Conservation (phyloP, 2,797 vertebrate genomes). For the Aselliscus stoliczkanus region DNA sequence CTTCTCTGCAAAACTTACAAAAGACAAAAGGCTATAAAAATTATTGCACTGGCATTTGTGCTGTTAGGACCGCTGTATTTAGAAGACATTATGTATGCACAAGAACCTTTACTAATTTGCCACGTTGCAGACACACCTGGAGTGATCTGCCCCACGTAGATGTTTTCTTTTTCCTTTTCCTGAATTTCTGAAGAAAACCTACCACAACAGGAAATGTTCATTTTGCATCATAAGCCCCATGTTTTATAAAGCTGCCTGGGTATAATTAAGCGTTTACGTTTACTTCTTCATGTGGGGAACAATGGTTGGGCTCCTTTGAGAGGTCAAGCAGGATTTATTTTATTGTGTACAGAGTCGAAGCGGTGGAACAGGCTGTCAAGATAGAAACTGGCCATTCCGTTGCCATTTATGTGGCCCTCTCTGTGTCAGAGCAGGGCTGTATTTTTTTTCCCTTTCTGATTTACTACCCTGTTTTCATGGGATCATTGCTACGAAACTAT, state of each 20-base stretch:
- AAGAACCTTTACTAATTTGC: conserved; percentile 75
- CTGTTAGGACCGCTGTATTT: conserved; percentile 69
- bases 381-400: conserved; percentile 50
- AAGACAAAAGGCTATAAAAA: conserved; percentile 80
- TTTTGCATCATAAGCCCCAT: conserved; percentile 64
- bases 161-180: background rate
- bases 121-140: conserved; percentile 73
- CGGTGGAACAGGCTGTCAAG: conserved; percentile 64
- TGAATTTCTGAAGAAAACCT: conserved; percentile 51
- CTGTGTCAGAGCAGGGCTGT: background rate
- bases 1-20: conserved; percentile 75
- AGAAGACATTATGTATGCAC: conserved; percentile 77
- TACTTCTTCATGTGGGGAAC: conserved; percentile 79
- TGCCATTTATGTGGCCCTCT: background rate
- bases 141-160: conserved; percentile 73
- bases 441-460: background rate
- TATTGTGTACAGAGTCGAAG: conserved; percentile 55
- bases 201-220: conserved; percentile 72
- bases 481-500: conserved; percentile 58
- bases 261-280: conserved; percentile 80
- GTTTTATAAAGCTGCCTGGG: conserved; percentile 66
- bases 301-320: conserved; percentile 79
- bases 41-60: conserved; percentile 63
- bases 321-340: conserved; percentile 82
- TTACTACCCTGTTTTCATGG: conserved; percentile 55